Conservation (phyloP, 2,113 vertebrate genomes). For the Cebidichthys violaceus region DNA sequence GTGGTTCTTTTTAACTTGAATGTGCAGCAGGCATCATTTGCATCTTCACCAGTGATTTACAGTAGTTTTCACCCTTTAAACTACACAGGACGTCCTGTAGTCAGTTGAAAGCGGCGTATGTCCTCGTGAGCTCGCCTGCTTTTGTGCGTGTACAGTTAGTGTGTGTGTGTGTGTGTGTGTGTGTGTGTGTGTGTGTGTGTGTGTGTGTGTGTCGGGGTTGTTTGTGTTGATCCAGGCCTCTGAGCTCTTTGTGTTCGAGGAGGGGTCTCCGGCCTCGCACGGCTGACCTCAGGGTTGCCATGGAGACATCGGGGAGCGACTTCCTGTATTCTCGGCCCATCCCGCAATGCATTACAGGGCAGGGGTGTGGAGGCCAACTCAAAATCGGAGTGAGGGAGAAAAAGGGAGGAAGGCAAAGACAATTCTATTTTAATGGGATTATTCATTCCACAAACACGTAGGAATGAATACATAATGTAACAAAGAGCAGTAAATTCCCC, state of each 20-base stretch:
- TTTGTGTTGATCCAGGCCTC: slow-evolving; percentile 79
- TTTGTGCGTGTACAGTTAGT: slow-evolving; percentile 32
- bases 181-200: slow-evolving; percentile 29
- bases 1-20: background rate
- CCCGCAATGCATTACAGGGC: slow-evolving; percentile 54
- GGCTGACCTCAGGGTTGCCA: slow-evolving; percentile 77
- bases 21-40: background rate
- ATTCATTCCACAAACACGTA: slow-evolving; percentile 7
- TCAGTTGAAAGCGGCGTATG: slow-evolving; percentile 25
- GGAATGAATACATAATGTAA: background rate
- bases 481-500: background rate
- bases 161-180: slow-evolving; percentile 25
- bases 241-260: slow-evolving; percentile 81
- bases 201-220: slow-evolving; percentile 36
- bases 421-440: slow-evolving; percentile 24
- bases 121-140: slow-evolving; percentile 35
- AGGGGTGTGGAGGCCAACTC: slow-evolving; percentile 25
- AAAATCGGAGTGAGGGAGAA: slow-evolving; percentile 17
- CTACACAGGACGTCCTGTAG: slow-evolving; percentile 55
- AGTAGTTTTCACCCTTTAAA: background rate
- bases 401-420: slow-evolving; percentile 9
- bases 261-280: slow-evolving; percentile 80
- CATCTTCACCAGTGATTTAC: background rate
- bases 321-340: slow-evolving; percentile 80
- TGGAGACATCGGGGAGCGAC: slow-evolving; percentile 76